Evolutionary conservation across 2,888 invertebrate species (phyloP), one percentile per base, ranked within the genome.

Genomic region (Sesia bembeciformis): DNA sequence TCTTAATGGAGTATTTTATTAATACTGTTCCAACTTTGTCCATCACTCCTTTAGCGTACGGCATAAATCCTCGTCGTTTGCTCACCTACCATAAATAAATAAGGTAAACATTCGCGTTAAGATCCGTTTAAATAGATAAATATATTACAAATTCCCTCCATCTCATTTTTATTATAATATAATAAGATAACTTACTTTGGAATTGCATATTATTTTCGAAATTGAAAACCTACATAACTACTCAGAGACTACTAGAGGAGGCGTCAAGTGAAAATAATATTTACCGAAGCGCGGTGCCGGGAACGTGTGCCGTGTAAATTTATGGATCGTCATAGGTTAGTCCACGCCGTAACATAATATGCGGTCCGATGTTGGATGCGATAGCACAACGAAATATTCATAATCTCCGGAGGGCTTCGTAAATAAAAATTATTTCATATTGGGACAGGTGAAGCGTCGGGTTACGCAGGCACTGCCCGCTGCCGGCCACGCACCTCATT

Each of bases 341-440:
- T 61, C 64, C 63, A 63, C 63, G 64, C 64, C 64, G 85, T 85
- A 87, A 87, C 78, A 74, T 84, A 76, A 88, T 85, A 85, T 78
- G 80, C 70, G 73, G 74, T 65, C 64, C 78, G 81, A 82, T 82
- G 73, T 69, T 60, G 61, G 70, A 65, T 61, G 62, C 73, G 86
- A 86, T 85, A 83, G 68, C 74, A 72, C 70, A 64, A 74, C 70
- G 75, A 82, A 81, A 81, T 82, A 83, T 82, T 80, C 80, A 80
- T 83, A 84, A 81, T 84, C 79, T 81, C 74, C 65, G 78, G 79
- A 78, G 82, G 84, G 81, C 78, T 80, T 62, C 73, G 80, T 86
- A 82, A 84, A 85, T 83, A 83, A 85, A 82, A 85, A 84, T 77
- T 83, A 84, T 84, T 80, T 80, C 70, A 76, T 80, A 78, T 71